Evolutionary conservation across 2,888 invertebrate genomes (phyloP).

Genomic region (Mystacides longicornis): DNA sequence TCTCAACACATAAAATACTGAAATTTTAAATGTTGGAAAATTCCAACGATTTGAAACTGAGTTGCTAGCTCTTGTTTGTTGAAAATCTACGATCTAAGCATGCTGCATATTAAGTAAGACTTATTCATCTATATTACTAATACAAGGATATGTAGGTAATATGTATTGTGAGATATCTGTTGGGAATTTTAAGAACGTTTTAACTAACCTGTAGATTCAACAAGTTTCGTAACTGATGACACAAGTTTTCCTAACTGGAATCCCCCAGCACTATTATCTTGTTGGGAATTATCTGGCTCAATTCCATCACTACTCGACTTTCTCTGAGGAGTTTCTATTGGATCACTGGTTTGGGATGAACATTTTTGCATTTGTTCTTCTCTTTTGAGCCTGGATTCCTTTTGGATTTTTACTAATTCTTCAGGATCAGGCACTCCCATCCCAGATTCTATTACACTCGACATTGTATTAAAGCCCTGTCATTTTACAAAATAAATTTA

Average conservation of each 20-base stretch:
- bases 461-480: slow-evolving; percentile 68
- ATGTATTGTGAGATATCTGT: too few species aligned
- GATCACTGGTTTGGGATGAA: slow-evolving; percentile 4
- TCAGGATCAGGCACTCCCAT: slow-evolving; percentile 80
- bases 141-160: too few species aligned
- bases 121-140: too few species aligned
- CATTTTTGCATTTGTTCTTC: slow-evolving; percentile 11
- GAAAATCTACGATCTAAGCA: too few species aligned
- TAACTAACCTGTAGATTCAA: slow-evolving; percentile 62
- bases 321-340: background rate
- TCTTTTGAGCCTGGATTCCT: slow-evolving; percentile 29
- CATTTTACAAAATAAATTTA: too few species aligned
- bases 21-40: too few species aligned
- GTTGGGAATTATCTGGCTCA: background rate
- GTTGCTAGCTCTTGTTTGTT: too few species aligned
- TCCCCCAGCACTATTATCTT: slow-evolving; percentile 28
- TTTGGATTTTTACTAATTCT: slow-evolving; percentile 55
- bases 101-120: too few species aligned
- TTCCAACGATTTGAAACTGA: too few species aligned
- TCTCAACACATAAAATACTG: too few species aligned
- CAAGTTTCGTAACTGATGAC: slow-evolving; percentile 63
- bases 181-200: too few species aligned
- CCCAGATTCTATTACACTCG: slow-evolving; percentile 63
- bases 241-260: slow-evolving; percentile 57
- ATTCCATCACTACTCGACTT: too few species aligned